Evolutionary conservation across 2,888 invertebrate species (phyloP).

Genomic region (Crocallis elinguaria): DNA sequence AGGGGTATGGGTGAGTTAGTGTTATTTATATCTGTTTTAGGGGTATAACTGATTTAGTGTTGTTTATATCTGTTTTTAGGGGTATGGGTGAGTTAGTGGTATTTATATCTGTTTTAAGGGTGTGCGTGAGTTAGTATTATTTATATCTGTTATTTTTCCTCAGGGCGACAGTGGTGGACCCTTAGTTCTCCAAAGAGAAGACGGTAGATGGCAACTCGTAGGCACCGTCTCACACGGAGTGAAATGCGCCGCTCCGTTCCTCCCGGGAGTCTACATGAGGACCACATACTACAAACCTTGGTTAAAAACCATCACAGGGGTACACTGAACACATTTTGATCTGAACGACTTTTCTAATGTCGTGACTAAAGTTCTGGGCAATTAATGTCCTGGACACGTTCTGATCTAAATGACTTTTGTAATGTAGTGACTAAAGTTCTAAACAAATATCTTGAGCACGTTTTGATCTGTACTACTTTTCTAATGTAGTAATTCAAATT

Average conservation of each 20-base stretch:
- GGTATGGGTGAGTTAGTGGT: too few species aligned
- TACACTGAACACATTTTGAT: constrained; percentile 70
- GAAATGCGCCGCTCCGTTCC: constrained; percentile 95
- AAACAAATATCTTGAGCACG: background rate
- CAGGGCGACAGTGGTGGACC: constrained; percentile 98
- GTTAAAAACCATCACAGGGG: constrained; percentile 94
- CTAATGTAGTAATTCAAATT: too few species aligned
- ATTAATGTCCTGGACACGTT: background rate
- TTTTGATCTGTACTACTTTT: too few species aligned
- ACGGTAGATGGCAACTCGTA: constrained; percentile 94
- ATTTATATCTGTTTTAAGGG: too few species aligned
- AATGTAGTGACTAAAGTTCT: background rate
- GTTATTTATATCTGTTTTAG: too few species aligned
- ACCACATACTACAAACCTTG: constrained; percentile 96
- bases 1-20: too few species aligned
- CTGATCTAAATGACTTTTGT: background rate
- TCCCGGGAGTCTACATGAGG: constrained; percentile 97
- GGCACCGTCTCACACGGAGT: constrained; percentile 98
- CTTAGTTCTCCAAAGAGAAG: constrained; percentile 91
- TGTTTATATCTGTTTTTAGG: too few species aligned
- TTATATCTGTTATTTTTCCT: background rate
- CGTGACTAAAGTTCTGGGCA: background rate
- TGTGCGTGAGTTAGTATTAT: too few species aligned
- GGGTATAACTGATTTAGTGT: too few species aligned
- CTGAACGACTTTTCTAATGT: background rate